Evolutionary conservation across 2,888 invertebrate species (phyloP), one percentile per base, ranked within the genome.

Genomic region (Eretmocerus hayati): DNA sequence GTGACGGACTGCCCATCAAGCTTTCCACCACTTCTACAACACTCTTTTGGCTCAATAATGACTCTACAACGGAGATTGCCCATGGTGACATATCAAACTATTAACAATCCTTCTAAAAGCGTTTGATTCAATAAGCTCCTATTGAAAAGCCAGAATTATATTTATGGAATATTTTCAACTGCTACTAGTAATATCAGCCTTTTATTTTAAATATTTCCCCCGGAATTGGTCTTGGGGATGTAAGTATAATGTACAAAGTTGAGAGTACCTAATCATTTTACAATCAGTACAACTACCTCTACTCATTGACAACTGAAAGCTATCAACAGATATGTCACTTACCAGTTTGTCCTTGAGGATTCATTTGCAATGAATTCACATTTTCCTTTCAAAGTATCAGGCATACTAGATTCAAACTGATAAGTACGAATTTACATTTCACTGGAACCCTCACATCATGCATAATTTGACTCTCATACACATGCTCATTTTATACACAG

Each of bases 131-230:
- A 49, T 48, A 36, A 43, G 42, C 45, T 46, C 46, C 43, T 35
- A 42, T 43, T 43, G 15, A 37, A 48, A 42, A 52, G 46, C 44
- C 44, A 8, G 36, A 39, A 43, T 37, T 15, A 50, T 47, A 48
- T 45, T 45, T 21, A 42, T 48, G 13, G 44, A 48, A 36, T 39
- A 43, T 46, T 30, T 30, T 42, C 39, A 39, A 48, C 39, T 35
- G 30, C n/a, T n/a, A n/a, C n/a, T 47, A 42, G 33, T 57, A 56
- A 53, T 52, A 58, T 61, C 59, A 61, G 60, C 58, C 58, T 61
- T 59, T 57, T 58, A 32, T 58, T 53, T 52, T 56, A 58, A 53
- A 56, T 51, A 53, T 55, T 31, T 20, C 36, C 38, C 30, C 36
- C 38, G 38, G 42, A 44, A 46, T 50, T 44, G 42, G 42, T 53